These are phyloP conservation scores for Empidonax alnorum DNA, from an alignment of 2,113 vertebrate genomes.

Conservation along the genomic window DNA sequence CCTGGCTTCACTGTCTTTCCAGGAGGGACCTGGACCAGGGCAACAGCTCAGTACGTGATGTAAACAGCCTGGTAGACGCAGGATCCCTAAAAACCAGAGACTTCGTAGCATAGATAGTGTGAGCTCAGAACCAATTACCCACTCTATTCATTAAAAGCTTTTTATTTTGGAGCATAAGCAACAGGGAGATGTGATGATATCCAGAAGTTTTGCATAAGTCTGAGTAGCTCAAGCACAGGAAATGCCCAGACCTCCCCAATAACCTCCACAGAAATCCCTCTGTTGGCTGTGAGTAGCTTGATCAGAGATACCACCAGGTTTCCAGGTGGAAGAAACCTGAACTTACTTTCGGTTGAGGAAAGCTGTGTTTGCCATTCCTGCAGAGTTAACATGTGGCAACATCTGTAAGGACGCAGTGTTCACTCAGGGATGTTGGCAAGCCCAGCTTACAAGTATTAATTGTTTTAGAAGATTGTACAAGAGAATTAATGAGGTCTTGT, in stretches of 20 bases:
- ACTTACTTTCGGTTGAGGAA: neutral
- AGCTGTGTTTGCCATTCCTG: neutral
- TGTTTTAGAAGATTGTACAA: neutral
- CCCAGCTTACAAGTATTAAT: neutral
- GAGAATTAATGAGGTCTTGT: neutral
- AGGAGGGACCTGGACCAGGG: neutral
- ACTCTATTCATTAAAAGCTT: neutral
- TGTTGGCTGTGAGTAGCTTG: neutral
- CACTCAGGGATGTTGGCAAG: neutral
- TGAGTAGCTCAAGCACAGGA: neutral
- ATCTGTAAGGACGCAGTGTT: neutral
- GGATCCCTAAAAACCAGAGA: neutral
- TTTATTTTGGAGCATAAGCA: neutral
- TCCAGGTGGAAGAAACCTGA: neutral
- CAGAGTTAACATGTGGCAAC: neutral
- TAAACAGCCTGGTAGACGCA: neutral
- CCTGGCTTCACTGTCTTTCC: neutral
- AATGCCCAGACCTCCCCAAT: neutral
- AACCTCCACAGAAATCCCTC: neutral
- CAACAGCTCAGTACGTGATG: rapidly evolving
- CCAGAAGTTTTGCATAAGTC: neutral
- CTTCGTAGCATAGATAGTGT: neutral
- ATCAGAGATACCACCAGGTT: neutral
- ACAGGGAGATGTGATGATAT: neutral
- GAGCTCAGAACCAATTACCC: neutral